Conservation (phyloP, 2,113 vertebrate species). For the Butorides virescens region DNA sequence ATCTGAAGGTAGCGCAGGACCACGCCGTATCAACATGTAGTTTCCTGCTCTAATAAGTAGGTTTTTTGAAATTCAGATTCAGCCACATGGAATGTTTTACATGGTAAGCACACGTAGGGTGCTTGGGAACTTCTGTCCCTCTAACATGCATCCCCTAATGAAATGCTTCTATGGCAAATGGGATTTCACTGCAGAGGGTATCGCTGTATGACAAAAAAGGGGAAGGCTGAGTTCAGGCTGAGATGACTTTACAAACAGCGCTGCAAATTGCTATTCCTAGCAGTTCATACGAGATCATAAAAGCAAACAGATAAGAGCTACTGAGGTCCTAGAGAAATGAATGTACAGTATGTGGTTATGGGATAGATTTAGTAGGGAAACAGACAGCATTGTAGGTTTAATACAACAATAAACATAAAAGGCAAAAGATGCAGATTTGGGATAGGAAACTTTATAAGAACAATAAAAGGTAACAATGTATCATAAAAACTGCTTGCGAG, state of each 20-base stretch:
- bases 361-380: constrained; percentile 63
- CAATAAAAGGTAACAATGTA: constrained; percentile 22
- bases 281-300: constrained; percentile 72
- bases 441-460: constrained; percentile 53
- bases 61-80: constrained; percentile 60
- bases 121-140: constrained; percentile 26
- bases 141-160: constrained; percentile 46
- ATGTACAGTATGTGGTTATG: constrained; percentile 61
- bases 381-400: constrained; percentile 3
- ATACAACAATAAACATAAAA: constrained; percentile 56
- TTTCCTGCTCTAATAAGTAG: constrained; percentile 14
- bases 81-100: constrained; percentile 16
- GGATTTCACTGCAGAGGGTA: constrained; percentile 44
- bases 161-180: constrained; percentile 39
- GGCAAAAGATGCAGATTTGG: constrained; percentile 59
- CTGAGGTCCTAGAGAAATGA: constrained; percentile 68
- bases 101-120: not conserved
- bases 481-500: not conserved
- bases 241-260: constrained; percentile 65
- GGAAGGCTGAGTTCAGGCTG: constrained; percentile 30
- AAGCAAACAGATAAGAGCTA: constrained; percentile 64
- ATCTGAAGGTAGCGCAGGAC: constrained; percentile 5
- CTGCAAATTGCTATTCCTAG: constrained; percentile 71
- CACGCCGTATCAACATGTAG: not conserved
- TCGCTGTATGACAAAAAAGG: constrained; percentile 16